A percentile compares a stretch with the other conserved stretches of the same genome.
phyloP scores from a whole-genome alignment of 1,140 invertebrate species.

The Portunus trituberculatus region DNA sequence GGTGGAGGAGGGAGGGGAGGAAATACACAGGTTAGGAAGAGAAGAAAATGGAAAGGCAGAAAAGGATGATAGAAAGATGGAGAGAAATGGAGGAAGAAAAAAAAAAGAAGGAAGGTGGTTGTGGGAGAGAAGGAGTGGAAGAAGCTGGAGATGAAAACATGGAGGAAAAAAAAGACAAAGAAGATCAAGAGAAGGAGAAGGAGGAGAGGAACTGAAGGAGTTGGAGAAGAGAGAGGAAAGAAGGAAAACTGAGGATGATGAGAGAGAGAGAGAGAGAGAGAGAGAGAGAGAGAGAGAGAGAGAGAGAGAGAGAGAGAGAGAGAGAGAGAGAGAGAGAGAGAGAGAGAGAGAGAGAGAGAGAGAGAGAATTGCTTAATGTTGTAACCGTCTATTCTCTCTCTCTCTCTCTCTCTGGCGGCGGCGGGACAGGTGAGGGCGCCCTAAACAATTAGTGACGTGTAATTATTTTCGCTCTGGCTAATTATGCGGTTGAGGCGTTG shows the following conservation, averaged over 20 bases:
- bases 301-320: slow-evolving; percentile 42
- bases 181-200: background rate
- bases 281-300: slow-evolving; percentile 30
- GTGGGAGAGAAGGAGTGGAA: too few species aligned
- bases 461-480: slow-evolving; percentile 37
- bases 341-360: slow-evolving; percentile 51
- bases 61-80: too few species aligned
- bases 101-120: too few species aligned
- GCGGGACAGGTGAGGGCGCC: background rate
- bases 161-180: background rate
- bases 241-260: background rate
- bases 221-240: background rate
- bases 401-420: slow-evolving; percentile 34
- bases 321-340: slow-evolving; percentile 53
- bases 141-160: too few species aligned
- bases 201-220: too few species aligned
- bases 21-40: background rate
- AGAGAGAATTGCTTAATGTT: background rate
- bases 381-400: background rate
- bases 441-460: slow-evolving; percentile 35
- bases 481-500: slow-evolving; percentile 18
- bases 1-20: too few species aligned
- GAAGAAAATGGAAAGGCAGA: too few species aligned
- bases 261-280: slow-evolving; percentile 4
- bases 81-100: too few species aligned